Evolutionary conservation across 2,797 vertebrate species (phyloP), one percentile per base, ranked within the genome.

Genomic region (Phoeniculus purpureus): DNA sequence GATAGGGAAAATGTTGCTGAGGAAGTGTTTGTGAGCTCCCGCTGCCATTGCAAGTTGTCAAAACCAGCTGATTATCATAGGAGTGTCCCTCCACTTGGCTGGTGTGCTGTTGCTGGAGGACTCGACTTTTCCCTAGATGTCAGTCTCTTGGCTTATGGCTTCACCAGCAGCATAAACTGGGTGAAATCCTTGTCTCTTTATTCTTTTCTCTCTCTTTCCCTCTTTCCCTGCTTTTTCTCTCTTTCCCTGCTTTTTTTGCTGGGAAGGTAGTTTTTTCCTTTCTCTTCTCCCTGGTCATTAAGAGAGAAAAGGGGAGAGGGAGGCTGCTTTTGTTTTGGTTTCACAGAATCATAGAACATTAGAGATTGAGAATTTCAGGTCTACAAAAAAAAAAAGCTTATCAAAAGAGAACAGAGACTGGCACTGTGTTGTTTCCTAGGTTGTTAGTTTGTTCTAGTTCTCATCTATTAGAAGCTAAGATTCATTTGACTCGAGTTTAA

Each of bases 401-500:
- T 67, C 40, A 85, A 86, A 93, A 89, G 31, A 50, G 76, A 81
- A 75, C 55, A 31, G 22, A 81, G 31, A 48, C 23, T 65, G 25
- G 4, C 31, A 60, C 15, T 55, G 32, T 76, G 59, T 55, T 91
- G 12, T 68, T 84, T 76, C 78, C 29, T 74, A 65, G 23, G 37
- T 60, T 87, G 32, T 68, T 92, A 37, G 27, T 50, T 84, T 51
- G 59, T 85, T 72, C 22, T 58, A 45, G 26, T 65, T 81, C 77
- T 89, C 32, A 45, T 78, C 80, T 93, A 56, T 83, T 78, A 93
- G 55, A 61, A 8, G 2, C 8, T 65, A 82, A 85, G 56, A 87
- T 87, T 83, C 17, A 62, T 94, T 92, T 92, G 23, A 62, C 55
- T 78, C 34, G 52, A 12, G 6, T 61, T 89, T 85, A 72, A 87